Evolutionary conservation across 2,888 invertebrate species (phyloP).

Genomic region (Caenorhabditis sp.): DNA sequence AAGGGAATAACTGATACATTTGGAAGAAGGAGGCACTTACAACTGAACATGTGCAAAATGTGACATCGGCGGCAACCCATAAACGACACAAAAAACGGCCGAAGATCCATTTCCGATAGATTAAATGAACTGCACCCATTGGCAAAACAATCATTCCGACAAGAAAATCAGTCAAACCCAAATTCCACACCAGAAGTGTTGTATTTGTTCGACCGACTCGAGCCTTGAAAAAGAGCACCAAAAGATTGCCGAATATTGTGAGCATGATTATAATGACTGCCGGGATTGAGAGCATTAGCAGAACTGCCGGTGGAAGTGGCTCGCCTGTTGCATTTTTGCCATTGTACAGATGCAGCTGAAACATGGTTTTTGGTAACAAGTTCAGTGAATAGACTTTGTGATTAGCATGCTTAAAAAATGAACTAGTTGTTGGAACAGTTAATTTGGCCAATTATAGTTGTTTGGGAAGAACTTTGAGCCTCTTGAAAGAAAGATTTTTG

Average conservation of each 20-base stretch:
- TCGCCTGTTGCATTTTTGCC: slow-evolving; percentile 8
- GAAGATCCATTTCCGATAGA: slow-evolving; percentile 72
- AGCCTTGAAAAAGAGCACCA: slow-evolving; percentile 71
- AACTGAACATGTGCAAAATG: slow-evolving; percentile 76
- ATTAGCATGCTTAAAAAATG: no score
- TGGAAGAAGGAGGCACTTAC: slow-evolving; percentile 45
- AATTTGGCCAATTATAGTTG: no score
- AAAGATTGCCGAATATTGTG: slow-evolving; percentile 69
- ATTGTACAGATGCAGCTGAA: not conserved
- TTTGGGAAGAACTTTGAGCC: no score
- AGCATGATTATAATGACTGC: slow-evolving; percentile 68
- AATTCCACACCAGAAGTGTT: slow-evolving; percentile 71
- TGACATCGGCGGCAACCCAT: slow-evolving; percentile 76
- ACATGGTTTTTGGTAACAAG: no score
- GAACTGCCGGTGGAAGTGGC: slow-evolving; percentile 35
- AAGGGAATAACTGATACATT: not conserved
- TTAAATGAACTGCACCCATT: slow-evolving; percentile 66
- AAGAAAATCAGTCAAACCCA: slow-evolving; percentile 71
- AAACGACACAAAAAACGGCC: slow-evolving; percentile 75
- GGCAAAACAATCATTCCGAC: slow-evolving; percentile 71
- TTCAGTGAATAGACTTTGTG: no score
- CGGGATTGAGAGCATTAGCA: slow-evolving; percentile 59
- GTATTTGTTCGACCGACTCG: slow-evolving; percentile 70
- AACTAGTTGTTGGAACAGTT: no score
- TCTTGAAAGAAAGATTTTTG: no score